Evolutionary conservation across 2,888 invertebrate genomes (phyloP), one percentile per base, ranked within the genome.

Genomic region (Xiphydria camelus): DNA sequence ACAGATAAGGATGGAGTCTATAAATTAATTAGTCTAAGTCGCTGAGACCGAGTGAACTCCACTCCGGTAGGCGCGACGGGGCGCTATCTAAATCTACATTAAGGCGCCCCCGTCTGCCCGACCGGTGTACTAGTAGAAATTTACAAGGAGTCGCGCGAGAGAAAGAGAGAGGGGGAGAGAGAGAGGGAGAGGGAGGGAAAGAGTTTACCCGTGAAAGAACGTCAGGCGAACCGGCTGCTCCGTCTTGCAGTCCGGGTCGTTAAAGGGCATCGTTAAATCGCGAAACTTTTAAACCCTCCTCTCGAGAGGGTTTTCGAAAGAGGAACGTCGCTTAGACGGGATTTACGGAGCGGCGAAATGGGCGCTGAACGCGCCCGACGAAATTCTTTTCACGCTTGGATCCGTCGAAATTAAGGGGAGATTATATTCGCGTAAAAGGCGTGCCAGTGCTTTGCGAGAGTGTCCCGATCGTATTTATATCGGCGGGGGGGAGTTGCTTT

Each of bases 11-110:
- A 57, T 53, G 57, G 51, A 47, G 65, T 64, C 70, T 68, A 70
- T 71, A 70, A 71, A 71, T 70, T 70, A 70, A 71, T 71, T 71
- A 71, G 64, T 58, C 63, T 54, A 62, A 68, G 65, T 66, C 67
- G 62, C 58, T 51, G 62, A 64, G 64, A 65, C 68, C 61, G 59
- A 68, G 66, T 70, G 69, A n/a, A n/a, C n/a, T n/a, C n/a, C n/a
- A n/a, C n/a, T n/a, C 68, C 60, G 6, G 14, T 12, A 29, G n/a
- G 59, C 39, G 53, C 52, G 23, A 32, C 52, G 41, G 43, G 51
- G 23, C 38, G 57, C 61, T 64, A 67, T 62, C 68, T 69, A 68
- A 66, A 68, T 70, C 67, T 66, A 60, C 62, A 69, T 70, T 68
- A 69, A 69, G 66, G 64, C 57, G 65, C 60, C 60, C 53, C 53